Conservation (phyloP, 1,140 invertebrate species). For the Whitmania pigra region DNA sequence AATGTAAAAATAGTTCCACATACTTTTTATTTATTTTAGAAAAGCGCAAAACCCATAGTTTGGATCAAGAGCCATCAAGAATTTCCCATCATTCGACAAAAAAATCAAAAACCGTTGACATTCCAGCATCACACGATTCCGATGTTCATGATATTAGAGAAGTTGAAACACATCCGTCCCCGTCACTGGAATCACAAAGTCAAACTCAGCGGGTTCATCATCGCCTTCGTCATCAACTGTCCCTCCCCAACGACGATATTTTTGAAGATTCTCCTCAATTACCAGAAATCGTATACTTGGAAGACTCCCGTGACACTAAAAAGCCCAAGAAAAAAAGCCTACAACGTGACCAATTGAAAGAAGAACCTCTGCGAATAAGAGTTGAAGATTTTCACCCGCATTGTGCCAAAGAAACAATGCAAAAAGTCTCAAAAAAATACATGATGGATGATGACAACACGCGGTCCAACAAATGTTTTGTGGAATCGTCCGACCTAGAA, state of each 20-base stretch:
- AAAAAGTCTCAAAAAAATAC: constrained; percentile 30
- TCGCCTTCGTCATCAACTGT: too few species aligned
- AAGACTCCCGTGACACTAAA: neutral
- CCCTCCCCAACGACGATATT: too few species aligned
- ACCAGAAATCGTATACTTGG: too few species aligned
- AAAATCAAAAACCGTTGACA: neutral
- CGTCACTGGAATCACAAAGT: too few species aligned
- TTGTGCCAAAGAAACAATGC: neutral
- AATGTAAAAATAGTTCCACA: neutral
- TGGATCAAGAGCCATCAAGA: constrained; percentile 8
- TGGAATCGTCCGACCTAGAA: neutral
- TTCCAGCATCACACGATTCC: too few species aligned
- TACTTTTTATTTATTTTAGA: neutral
- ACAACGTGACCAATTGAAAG: constrained; percentile 1
- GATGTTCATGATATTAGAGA: too few species aligned
- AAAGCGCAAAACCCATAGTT: neutral
- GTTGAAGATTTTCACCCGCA: constrained; percentile 12
- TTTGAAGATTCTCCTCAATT: too few species aligned
- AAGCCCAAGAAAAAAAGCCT: neutral
- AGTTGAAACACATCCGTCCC: too few species aligned
- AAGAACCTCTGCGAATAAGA: constrained; percentile 5
- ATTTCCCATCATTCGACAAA: neutral
- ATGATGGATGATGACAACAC: constrained; percentile 37
- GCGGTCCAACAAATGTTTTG: constrained; percentile 21
- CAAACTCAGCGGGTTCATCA: too few species aligned